Percentiles rank a stretch among this genome's conserved stretches.
Conservation (phyloP, 2,797 vertebrate genomes). For the Phalanger gymnotis region DNA sequence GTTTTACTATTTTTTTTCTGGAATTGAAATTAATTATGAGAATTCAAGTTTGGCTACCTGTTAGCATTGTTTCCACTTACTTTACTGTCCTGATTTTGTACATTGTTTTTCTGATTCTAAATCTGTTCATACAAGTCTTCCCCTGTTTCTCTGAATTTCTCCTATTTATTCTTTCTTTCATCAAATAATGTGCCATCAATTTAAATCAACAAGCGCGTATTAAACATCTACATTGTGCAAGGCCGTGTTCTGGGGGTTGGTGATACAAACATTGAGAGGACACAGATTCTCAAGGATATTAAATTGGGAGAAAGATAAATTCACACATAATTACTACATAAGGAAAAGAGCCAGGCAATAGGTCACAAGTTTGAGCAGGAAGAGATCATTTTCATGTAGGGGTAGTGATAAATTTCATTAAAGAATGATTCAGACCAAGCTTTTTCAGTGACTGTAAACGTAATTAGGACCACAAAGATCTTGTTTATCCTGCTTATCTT, state of each 20-base stretch:
- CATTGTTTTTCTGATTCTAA: background rate
- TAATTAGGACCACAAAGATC: background rate
- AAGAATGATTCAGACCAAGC: background rate
- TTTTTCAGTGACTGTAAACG: background rate
- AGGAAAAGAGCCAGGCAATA: background rate
- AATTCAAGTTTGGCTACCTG: background rate
- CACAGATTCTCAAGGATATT: background rate
- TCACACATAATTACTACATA: background rate
- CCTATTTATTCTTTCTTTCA: background rate
- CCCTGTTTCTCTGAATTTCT: background rate
- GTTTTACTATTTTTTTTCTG: background rate
- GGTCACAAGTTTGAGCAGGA: background rate
- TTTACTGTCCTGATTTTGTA: background rate
- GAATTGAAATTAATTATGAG: background rate
- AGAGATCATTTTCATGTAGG: background rate
- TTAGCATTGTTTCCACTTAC: background rate
- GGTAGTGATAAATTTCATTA: background rate
- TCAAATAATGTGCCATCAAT: background rate
- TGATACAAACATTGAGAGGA: background rate
- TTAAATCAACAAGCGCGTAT: background rate
- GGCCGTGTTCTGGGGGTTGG: too few relatives aligned
- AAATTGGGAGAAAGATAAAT: background rate
- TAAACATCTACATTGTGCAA: background rate
- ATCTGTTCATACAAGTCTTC: background rate
- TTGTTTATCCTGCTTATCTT: background rate